These are phyloP conservation scores for Tenthredo livida DNA, from an alignment of 2,888 invertebrate species.

Conservation along the genomic window DNA sequence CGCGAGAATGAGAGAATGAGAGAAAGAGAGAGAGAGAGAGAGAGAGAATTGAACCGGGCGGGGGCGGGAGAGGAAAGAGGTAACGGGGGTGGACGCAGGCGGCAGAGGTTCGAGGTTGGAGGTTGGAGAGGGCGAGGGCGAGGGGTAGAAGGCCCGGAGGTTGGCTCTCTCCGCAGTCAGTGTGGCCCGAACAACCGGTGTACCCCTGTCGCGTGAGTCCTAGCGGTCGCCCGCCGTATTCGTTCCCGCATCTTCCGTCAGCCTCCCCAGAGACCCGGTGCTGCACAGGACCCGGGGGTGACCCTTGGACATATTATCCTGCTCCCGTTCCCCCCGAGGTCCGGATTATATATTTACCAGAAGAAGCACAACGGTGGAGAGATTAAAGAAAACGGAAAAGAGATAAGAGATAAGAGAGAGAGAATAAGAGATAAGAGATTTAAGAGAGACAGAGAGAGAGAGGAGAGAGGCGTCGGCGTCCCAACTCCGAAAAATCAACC, in stretches of 20 bases:
- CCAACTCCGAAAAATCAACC: neutral
- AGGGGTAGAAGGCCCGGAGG: constrained; percentile 46
- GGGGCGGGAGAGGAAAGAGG: constrained; percentile 52
- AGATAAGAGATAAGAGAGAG: neutral
- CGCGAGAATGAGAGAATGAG: constrained; percentile 12
- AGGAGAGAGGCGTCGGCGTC: neutral
- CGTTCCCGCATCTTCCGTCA: constrained; percentile 49
- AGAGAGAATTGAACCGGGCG: constrained; percentile 45
- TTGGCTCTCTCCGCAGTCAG: constrained; percentile 50
- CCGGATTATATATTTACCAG: neutral
- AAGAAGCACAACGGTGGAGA: neutral
- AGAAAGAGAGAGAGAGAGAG: constrained; percentile 26
- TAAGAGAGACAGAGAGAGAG: neutral
- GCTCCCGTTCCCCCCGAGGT: constrained; percentile 22
- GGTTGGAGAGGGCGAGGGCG: constrained; percentile 43
- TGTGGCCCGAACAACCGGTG: constrained; percentile 52
- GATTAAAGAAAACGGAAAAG: too few relatives aligned
- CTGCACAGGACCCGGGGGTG: constrained; percentile 17
- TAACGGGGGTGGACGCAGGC: constrained; percentile 47
- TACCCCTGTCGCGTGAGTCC: constrained; percentile 59
- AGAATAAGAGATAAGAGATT: neutral
- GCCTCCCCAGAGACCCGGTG: constrained; percentile 26
- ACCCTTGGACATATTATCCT: constrained; percentile 2
- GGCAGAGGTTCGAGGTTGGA: constrained; percentile 53
- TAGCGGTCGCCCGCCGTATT: constrained; percentile 58